Conservation (phyloP, 2,888 invertebrate species). For the Hololepta plana region DNA sequence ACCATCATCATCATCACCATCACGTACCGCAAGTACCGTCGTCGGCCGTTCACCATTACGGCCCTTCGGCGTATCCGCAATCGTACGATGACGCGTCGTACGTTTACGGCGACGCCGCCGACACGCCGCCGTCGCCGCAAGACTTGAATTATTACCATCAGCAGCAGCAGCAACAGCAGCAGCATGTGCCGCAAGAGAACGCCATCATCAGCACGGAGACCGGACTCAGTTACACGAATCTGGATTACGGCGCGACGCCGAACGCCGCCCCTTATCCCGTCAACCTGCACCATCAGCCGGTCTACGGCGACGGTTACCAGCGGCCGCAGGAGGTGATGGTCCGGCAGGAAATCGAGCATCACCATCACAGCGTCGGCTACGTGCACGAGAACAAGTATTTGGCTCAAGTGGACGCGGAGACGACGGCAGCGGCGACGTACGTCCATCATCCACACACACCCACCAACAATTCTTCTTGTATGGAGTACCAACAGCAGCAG, state of each 20-base stretch:
- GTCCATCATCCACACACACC: constrained; percentile 28
- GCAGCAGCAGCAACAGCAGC: constrained; percentile 20
- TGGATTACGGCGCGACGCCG: constrained; percentile 46
- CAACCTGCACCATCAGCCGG: constrained; percentile 1
- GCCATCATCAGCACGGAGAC: constrained; percentile 67
- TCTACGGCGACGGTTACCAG: constrained; percentile 1
- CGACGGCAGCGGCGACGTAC: too few relatives aligned
- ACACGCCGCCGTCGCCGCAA: constrained; percentile 26
- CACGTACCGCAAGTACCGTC: constrained; percentile 12
- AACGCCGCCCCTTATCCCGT: background rate
- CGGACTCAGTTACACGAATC: constrained; percentile 76
- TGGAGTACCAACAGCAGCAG: constrained; percentile 37
- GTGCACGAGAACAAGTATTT: constrained; percentile 35
- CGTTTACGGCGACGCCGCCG: constrained; percentile 21
- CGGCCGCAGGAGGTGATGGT: constrained; percentile 1
- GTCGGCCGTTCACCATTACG: constrained; percentile 19
- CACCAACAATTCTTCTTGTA: constrained; percentile 30
- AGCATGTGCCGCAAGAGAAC: constrained; percentile 19
- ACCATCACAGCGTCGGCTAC: constrained; percentile 22
- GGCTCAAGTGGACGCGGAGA: constrained; percentile 16
- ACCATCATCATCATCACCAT: constrained; percentile 11
- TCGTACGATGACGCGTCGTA: constrained; percentile 25
- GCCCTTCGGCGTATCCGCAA: constrained; percentile 21
- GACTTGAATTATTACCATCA: constrained; percentile 30
- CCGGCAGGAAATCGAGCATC: constrained; percentile 3